Base-by-base conservation (phyloP, 2,113 vertebrate genomes). In the Melanotaenia duboulayi region DNA sequence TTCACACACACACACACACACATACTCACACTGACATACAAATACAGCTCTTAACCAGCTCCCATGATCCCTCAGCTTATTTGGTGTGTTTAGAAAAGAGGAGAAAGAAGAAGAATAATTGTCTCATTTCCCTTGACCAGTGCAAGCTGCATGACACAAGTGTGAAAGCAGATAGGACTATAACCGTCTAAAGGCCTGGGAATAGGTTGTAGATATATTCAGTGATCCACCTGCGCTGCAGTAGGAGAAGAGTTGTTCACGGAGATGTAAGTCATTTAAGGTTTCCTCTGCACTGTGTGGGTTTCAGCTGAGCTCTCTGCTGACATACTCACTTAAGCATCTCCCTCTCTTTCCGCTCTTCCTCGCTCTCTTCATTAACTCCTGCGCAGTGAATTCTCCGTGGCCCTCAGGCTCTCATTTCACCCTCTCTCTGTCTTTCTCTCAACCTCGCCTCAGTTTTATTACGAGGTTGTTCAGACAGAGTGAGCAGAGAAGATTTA, bases 311-410 rank as follows among this genome's bases (percentile, higher is more conserved):
- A 49, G 80, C 72, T 85, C 87, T 90, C 81, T 84, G 78, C 85
- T 91, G 87, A 89, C 84, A 86, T 86, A 82, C 84, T 85, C 80
- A 87, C 89, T 91, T 91, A 91, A 86, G 86, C 87, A 50, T 82
- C 82, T 86, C 83, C 74, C 80, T 80, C 89, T 86, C 82, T 78
- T 73, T 76, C 70, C 65, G 44, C 82, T 85, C 83, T 81, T 82
- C 77, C 86, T 83, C 76, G 52, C 82, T 87, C 85, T 90, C 90
- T 91, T 92, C 91, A 92, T 91, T 92, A 90, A 91, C 83, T 91
- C 72, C 74, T 74, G 87, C 83, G 68, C 86, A 85, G 87, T 84
- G 86, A 85, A 92, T 87, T 88, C 87, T 90, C 80, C 59, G 79
- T 62, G 83, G 86, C 91, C 89, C 87, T 76, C 78, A 17, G 89